phyloP scores from a whole-genome alignment of 2,888 invertebrate genomes.

The Spatulosminthurus flaviceps region DNA sequence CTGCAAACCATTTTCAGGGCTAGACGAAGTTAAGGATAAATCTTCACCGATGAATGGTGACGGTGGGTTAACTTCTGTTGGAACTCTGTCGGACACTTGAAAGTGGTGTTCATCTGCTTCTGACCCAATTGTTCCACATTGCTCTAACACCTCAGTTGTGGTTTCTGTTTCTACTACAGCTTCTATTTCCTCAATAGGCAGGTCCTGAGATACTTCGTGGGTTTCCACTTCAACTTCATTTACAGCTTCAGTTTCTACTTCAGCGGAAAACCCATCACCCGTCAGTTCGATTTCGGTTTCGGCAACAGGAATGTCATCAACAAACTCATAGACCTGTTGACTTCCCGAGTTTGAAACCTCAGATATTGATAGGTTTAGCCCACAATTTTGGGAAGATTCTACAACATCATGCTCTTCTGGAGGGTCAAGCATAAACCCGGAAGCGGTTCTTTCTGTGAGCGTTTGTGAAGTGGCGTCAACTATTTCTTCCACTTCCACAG shows the following conservation, averaged over 20 bases:
- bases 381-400: no score
- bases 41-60: background rate
- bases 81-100: background rate
- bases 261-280: background rate
- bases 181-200: conserved; percentile 10
- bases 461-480: no score
- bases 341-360: background rate
- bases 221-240: conserved; percentile 38
- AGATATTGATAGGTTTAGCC: background rate
- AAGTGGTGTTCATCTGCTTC: background rate
- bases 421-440: no score
- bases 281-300: conserved; percentile 30
- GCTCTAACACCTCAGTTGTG: no score
- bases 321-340: conserved; percentile 31
- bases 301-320: conserved; percentile 39
- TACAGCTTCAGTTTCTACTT: conserved; percentile 6
- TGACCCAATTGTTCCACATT: background rate
- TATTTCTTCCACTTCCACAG: no score
- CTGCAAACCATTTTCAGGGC: background rate
- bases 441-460: no score
- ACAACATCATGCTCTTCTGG: background rate
- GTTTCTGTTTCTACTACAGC: background rate
- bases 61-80: background rate
- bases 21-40: background rate
- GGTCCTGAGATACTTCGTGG: background rate